phyloP scores from a whole-genome alignment of 2,113 vertebrate genomes.

The Malurus cyaneus region DNA sequence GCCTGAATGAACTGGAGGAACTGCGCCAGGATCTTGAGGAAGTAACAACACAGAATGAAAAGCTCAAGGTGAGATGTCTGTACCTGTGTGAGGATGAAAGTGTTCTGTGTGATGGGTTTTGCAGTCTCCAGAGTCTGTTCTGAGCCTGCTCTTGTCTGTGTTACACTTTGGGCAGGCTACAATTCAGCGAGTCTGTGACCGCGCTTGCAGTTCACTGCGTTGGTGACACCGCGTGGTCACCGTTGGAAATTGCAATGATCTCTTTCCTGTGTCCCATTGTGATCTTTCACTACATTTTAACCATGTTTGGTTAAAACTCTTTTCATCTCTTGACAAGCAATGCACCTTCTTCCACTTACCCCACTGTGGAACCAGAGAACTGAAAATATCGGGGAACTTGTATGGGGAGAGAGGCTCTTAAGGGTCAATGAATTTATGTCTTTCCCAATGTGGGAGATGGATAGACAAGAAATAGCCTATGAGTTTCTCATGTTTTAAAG shows the following conservation, averaged over 20 bases:
- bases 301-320: neutral
- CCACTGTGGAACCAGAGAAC: neutral
- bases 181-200: neutral
- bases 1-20: slow-evolving; percentile 89
- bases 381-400: neutral
- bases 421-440: neutral
- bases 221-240: neutral
- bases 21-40: slow-evolving; percentile 89
- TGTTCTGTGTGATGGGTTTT: neutral
- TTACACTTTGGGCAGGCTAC: neutral
- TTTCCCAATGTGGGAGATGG: neutral
- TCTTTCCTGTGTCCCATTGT: neutral
- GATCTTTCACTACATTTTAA: neutral
- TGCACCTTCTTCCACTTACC: neutral
- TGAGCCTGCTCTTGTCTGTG: neutral
- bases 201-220: accelerated
- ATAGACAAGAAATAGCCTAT: neutral
- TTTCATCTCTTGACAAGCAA: neutral
- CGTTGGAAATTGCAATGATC: neutral
- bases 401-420: neutral
- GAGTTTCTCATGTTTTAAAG: neutral
- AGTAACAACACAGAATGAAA: slow-evolving; percentile 88
- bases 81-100: neutral
- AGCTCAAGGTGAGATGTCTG: slow-evolving; percentile 79
- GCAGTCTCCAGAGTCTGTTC: neutral